Percentiles rank a stretch among this genome's conserved stretches.
These are phyloP conservation scores for Artemia franciscana DNA, from an alignment of 1,140 invertebrate species.

Conservation along the genomic window DNA sequence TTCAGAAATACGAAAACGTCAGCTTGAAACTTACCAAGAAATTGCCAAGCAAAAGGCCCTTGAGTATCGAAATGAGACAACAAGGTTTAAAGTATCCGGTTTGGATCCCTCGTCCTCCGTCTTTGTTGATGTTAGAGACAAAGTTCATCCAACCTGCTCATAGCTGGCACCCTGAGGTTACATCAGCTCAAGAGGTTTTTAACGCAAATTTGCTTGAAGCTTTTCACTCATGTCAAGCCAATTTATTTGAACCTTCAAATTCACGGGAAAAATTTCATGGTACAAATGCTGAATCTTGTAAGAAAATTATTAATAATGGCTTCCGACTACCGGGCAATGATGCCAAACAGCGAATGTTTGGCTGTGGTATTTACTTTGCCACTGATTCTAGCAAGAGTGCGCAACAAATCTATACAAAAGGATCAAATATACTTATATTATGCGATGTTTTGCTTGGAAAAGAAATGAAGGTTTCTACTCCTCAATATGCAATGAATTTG, in stretches of 20 bases:
- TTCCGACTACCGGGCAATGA: background rate
- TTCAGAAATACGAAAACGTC: too few relatives aligned
- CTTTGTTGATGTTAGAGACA: too few relatives aligned
- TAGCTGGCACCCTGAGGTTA: constrained; percentile 4
- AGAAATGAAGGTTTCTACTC: background rate
- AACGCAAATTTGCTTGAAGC: background rate
- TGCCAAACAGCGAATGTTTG: constrained; percentile 8
- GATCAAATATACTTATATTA: constrained; percentile 6
- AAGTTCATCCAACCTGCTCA: constrained; percentile 8
- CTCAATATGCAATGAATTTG: background rate
- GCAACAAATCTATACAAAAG: constrained; percentile 7
- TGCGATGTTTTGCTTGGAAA: constrained; percentile 6
- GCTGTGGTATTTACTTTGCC: constrained; percentile 6
- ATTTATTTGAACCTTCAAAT: constrained; percentile 2
- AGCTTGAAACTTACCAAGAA: too few relatives aligned
- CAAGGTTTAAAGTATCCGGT: too few relatives aligned
- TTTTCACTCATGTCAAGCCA: background rate
- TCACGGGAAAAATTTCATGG: constrained; percentile 5
- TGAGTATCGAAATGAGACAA: too few relatives aligned
- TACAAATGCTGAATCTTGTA: constrained; percentile 4
- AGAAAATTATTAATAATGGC: constrained; percentile 4
- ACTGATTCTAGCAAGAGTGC: constrained; percentile 8
- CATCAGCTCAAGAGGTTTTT: background rate
- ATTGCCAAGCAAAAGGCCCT: too few relatives aligned
- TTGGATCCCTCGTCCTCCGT: too few relatives aligned